Evolutionary conservation across 1,140 invertebrate species (phyloP).

Genomic region (Pollicipes pollicipes): DNA sequence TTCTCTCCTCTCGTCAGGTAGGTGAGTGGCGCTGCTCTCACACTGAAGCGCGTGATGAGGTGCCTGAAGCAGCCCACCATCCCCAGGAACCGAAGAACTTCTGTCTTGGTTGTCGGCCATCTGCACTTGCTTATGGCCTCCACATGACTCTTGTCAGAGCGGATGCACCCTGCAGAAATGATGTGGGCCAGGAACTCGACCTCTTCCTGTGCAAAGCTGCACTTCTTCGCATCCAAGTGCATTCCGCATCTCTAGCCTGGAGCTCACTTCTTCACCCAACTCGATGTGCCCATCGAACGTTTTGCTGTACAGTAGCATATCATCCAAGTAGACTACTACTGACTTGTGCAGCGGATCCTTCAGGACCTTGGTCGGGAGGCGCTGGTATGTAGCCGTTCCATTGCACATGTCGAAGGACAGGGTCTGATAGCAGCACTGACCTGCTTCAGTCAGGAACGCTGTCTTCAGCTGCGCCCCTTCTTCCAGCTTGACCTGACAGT

Average conservation of each 20-base stretch:
- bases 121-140: not conserved
- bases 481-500: not conserved
- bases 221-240: not conserved
- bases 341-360: not conserved
- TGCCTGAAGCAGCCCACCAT: not conserved
- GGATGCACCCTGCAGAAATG: not conserved
- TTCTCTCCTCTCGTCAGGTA: not conserved
- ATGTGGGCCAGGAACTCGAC: not conserved
- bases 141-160: not conserved
- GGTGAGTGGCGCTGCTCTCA: not conserved
- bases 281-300: not conserved
- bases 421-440: not conserved
- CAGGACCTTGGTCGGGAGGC: not conserved
- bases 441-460: not conserved
- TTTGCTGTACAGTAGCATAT: not conserved
- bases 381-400: not conserved
- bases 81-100: slow-evolving; percentile 6
- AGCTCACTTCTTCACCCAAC: not conserved
- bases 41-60: not conserved
- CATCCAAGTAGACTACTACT: not conserved
- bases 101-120: not conserved
- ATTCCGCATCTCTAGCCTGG: not conserved
- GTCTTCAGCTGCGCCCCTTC: not conserved
- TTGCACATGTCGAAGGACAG: not conserved
- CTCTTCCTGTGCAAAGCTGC: not conserved